Evolutionary conservation across 2,113 vertebrate genomes (phyloP), one percentile per base, ranked within the genome.

Genomic region (Agapornis roseicollis): DNA sequence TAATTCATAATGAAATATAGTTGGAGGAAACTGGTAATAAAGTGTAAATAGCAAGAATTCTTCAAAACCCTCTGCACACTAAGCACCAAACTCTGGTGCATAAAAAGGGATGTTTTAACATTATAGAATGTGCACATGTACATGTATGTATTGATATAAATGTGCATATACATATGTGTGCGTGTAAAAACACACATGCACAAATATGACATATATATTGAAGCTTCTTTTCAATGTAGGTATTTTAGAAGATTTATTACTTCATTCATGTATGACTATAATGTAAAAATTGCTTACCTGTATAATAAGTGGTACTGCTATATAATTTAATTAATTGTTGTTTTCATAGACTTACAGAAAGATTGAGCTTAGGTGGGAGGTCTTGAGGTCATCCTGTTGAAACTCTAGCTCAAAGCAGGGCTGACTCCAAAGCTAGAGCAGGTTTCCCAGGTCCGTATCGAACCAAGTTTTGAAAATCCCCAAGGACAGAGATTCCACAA

Each of bases 101-200:
- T 52, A 42, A 44, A 82, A 89, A 81, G 2, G 3, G 4, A 7
- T 31, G 2, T 35, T 87, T 77, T 56, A 42, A 27, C 8, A 33
- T 25, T 28, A 13, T 12, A 77, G 31, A 31, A 52, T 0, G 0
- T 73, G 6, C 28, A 61, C 8, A 33, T 3, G 3, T n/a, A 10
- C 47, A 15, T 13, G 5, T 33, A 65, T 16, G 0, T 4, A 11
- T 25, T 71, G 27, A n/a, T 52, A 39, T 11, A 52, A 47, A 49
- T 58, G 18, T 18, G 16, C 5, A 33, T 27, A 15, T 4, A 9
- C 19, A 5, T 11, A 33, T 22, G 6, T 37, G 37, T 13, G 35
- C 41, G 60, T 1, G 3, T 14, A 80, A 85, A 91, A 37, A 0
- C 16, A 44, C 4, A 27, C 6, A 28, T 25, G 9, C 8, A 53